Percentiles rank a stretch among this genome's conserved stretches.
Evolutionary conservation across 1,140 invertebrate genomes (phyloP).

Genomic region (Wiebesia pumilae): DNA sequence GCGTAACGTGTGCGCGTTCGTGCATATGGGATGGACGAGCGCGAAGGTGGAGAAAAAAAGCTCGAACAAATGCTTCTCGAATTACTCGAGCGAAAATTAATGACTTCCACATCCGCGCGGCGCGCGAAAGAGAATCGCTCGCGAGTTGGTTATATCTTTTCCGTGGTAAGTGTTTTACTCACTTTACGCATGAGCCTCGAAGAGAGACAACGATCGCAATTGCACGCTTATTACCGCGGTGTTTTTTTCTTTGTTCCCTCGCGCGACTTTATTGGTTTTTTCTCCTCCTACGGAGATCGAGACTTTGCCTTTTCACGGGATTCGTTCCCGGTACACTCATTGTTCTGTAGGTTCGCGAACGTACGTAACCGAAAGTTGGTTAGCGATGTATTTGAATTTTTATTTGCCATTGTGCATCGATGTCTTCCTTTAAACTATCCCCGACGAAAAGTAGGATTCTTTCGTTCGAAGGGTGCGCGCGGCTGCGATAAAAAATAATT

Average conservation of each 20-base stretch:
- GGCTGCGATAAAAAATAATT: too few species aligned
- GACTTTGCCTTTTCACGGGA: not conserved
- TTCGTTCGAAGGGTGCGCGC: not conserved
- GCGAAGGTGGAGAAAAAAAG: slow-evolving; percentile 3
- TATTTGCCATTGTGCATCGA: slow-evolving; percentile 22
- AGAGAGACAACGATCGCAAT: slow-evolving; percentile 26
- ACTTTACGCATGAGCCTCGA: not conserved
- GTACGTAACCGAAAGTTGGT: not conserved
- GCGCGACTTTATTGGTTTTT: slow-evolving; percentile 1
- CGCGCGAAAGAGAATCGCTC: not conserved
- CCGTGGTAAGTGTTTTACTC: not conserved
- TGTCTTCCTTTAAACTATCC: not conserved
- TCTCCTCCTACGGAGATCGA: slow-evolving; percentile 3
- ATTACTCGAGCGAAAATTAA: slow-evolving; percentile 51
- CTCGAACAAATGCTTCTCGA: slow-evolving; percentile 40
- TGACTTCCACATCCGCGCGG: slow-evolving; percentile 48
- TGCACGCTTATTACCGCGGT: slow-evolving; percentile 28
- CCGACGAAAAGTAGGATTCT: not conserved
- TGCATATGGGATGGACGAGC: not conserved
- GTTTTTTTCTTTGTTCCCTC: slow-evolving; percentile 16
- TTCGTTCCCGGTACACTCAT: not conserved
- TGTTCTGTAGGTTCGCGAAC: not conserved
- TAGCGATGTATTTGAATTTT: not conserved
- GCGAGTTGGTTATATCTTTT: not conserved
- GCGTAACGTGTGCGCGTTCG: not conserved